Evolutionary conservation across 2,888 invertebrate genomes (phyloP).

Genomic region (Philhelius pedissequus): DNA sequence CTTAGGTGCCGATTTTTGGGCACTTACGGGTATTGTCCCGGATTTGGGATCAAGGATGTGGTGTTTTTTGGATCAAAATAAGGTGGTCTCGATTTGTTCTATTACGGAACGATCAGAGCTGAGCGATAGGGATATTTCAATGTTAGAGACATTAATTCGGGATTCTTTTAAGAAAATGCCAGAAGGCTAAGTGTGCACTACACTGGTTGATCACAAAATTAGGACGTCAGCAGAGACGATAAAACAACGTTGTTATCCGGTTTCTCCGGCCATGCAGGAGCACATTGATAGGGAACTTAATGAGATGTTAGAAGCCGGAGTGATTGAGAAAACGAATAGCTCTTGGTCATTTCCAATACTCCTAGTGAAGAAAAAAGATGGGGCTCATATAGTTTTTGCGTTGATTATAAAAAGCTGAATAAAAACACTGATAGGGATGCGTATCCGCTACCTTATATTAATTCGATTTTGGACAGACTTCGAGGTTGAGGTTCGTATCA

Average conservation of each 20-base stretch:
- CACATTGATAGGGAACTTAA: neutral
- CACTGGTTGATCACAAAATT: neutral
- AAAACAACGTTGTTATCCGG: neutral
- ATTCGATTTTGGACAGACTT: neutral
- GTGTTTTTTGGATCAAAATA: neutral
- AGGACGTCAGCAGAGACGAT: neutral
- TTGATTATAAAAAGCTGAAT: too few relatives aligned
- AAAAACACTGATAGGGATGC: neutral
- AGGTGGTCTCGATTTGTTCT: neutral
- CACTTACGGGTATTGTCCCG: neutral
- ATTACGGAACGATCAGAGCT: neutral
- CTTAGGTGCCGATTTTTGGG: neutral
- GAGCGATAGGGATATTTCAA: neutral
- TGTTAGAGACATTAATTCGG: neutral
- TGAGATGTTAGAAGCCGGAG: neutral
- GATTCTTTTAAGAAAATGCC: neutral
- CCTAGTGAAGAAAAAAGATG: neutral
- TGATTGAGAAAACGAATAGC: neutral
- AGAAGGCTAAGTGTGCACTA: neutral
- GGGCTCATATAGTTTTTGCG: neutral
- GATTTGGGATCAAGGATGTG: neutral
- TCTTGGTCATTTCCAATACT: neutral
- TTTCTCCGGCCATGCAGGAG: neutral
- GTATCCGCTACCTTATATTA: neutral
- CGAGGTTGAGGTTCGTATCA: neutral